These are phyloP conservation scores for Macroglossus sobrinus DNA, from an alignment of 2,113 vertebrate genomes.

Conservation along the genomic window DNA sequence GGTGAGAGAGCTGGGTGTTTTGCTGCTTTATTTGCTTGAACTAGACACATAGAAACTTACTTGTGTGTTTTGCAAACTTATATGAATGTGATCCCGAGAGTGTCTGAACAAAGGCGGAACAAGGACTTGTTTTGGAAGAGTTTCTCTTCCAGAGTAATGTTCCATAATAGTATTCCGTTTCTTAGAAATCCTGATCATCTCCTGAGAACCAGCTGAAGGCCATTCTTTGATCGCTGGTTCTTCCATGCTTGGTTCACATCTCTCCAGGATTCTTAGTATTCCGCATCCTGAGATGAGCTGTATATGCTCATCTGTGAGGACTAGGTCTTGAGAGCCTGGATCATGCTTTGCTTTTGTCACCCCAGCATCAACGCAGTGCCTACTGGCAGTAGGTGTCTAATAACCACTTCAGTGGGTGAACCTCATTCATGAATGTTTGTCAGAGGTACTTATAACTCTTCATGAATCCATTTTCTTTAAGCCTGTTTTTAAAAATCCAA, in stretches of 20 bases:
- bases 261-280: background rate
- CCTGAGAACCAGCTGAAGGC: background rate
- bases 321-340: no score
- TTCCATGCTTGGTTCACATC: background rate
- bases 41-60: background rate
- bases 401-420: background rate
- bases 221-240: background rate
- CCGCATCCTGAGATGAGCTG: background rate
- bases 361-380: background rate
- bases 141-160: background rate
- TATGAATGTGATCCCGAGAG: background rate
- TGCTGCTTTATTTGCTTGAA: background rate
- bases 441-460: background rate
- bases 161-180: background rate
- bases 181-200: background rate
- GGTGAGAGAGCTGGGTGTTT: background rate
- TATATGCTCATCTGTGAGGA: background rate
- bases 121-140: background rate
- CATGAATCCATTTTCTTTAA: background rate
- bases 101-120: background rate
- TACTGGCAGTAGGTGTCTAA: no score
- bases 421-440: background rate
- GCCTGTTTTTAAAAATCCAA: background rate
- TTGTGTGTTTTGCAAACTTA: background rate
- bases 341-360: background rate